Conservation (phyloP, 1,140 invertebrate species). For the Drosophila baimaii region DNA sequence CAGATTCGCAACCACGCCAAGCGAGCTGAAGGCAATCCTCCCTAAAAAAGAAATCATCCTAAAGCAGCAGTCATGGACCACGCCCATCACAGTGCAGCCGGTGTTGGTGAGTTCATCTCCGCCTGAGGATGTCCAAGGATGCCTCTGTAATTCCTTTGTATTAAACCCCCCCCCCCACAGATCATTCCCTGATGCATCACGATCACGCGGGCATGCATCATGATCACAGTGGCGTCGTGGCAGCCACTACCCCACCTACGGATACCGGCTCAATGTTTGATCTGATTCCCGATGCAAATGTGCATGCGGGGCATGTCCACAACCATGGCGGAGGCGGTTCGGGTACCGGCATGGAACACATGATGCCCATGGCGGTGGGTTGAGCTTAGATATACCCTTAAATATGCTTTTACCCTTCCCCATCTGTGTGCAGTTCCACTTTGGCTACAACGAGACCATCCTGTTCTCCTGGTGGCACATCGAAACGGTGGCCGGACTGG, state of each 20-base stretch:
- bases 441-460: constrained; percentile 89
- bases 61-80: constrained; percentile 65
- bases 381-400: too few relatives aligned
- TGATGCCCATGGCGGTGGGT: constrained; percentile 83
- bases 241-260: constrained; percentile 2
- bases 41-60: too few relatives aligned
- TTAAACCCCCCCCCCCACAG: too few relatives aligned
- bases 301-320: constrained; percentile 58
- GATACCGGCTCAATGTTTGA: constrained; percentile 43
- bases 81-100: constrained; percentile 59
- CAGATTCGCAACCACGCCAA: constrained; percentile 3
- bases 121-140: too few relatives aligned
- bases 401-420: too few relatives aligned
- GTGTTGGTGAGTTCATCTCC: constrained; percentile 68
- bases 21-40: neutral
- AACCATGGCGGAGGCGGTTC: constrained; percentile 63
- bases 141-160: too few relatives aligned
- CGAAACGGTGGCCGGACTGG: constrained; percentile 88
- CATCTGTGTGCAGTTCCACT: constrained; percentile 88
- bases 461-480: constrained; percentile 93
- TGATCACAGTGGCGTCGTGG: constrained; percentile 41
- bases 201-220: constrained; percentile 63
- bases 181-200: constrained; percentile 72
- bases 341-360: constrained; percentile 77
- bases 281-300: constrained; percentile 24